Percentiles rank a stretch among this genome's conserved stretches.
phyloP scores from a whole-genome alignment of 2,888 invertebrate genomes.

The Aphelenchoides bicaudatus region DNA sequence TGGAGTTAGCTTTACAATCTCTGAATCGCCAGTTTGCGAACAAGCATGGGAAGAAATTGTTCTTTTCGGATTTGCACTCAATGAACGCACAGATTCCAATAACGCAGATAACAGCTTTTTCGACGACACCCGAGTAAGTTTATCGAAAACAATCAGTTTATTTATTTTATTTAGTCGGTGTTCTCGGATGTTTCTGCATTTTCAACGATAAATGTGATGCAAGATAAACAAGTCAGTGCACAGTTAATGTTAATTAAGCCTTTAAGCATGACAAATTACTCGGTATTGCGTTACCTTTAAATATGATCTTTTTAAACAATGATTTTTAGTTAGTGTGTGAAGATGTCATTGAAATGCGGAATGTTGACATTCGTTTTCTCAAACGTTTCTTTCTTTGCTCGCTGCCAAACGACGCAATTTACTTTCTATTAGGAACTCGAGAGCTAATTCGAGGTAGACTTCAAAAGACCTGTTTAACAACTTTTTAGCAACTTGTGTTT shows the following conservation, averaged over 20 bases:
- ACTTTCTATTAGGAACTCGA: slow-evolving; percentile 46
- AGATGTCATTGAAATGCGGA: slow-evolving; percentile 40
- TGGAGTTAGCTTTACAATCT: slow-evolving; percentile 46
- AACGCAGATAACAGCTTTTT: slow-evolving; percentile 18
- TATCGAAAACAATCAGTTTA: background rate
- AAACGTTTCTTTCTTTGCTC: slow-evolving; percentile 34
- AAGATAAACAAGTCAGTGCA: slow-evolving; percentile 24
- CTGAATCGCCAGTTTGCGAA: slow-evolving; percentile 16
- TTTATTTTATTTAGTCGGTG: slow-evolving; percentile 30
- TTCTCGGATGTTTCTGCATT: slow-evolving; percentile 25
- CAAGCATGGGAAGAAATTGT: slow-evolving; percentile 45
- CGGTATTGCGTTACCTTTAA: slow-evolving; percentile 30
- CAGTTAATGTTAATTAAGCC: slow-evolving; percentile 33
- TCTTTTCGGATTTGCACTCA: slow-evolving; percentile 44
- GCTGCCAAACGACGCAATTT: slow-evolving; percentile 44
- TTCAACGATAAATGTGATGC: slow-evolving; percentile 17
- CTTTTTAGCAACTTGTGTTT: background rate
- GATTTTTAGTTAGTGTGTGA: slow-evolving; percentile 40
- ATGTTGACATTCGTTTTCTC: slow-evolving; percentile 27
- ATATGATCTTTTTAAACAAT: slow-evolving; percentile 27
- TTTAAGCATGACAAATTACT: slow-evolving; percentile 29
- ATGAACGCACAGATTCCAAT: slow-evolving; percentile 13
- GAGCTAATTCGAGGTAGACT: slow-evolving; percentile 45
- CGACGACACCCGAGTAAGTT: slow-evolving; percentile 36
- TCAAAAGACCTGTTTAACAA: background rate